These are phyloP conservation scores for Sebastes fasciatus DNA, from an alignment of 2,113 vertebrate species.

Conservation along the genomic window DNA sequence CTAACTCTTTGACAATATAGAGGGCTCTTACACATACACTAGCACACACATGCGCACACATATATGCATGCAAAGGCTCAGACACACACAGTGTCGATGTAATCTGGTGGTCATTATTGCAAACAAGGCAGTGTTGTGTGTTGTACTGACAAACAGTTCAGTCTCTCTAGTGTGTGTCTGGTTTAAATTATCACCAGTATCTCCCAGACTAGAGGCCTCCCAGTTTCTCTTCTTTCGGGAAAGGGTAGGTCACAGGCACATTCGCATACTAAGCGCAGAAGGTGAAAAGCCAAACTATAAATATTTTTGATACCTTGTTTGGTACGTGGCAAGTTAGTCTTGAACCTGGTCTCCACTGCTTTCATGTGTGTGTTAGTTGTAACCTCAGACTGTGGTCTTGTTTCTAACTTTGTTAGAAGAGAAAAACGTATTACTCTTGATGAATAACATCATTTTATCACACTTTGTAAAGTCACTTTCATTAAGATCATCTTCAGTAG, in stretches of 20 bases:
- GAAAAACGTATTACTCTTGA: conserved; percentile 14
- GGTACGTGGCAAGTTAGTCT: conserved; percentile 4
- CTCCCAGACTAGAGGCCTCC: conserved; percentile 50
- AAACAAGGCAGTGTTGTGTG: conserved; percentile 78
- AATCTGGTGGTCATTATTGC: conserved; percentile 76
- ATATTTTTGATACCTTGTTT: conserved; percentile 23
- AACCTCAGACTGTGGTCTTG: neutral
- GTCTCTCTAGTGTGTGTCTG: conserved; percentile 60
- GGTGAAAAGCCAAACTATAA: conserved; percentile 29
- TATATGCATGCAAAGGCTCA: conserved; percentile 39
- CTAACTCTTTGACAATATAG: conserved; percentile 52
- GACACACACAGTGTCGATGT: conserved; percentile 59
- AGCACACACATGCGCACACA: conserved; percentile 21
- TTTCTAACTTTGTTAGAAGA: conserved; percentile 1
- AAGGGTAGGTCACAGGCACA: conserved; percentile 40
- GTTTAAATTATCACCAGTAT: conserved; percentile 74
- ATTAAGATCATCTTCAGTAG: neutral
- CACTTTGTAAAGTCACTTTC: neutral
- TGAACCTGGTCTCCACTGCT: conserved; percentile 13
- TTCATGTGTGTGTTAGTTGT: conserved; percentile 13
- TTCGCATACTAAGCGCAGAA: conserved; percentile 27
- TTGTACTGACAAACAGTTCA: conserved; percentile 63
- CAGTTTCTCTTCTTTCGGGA: conserved; percentile 29
- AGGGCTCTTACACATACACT: conserved; percentile 28
- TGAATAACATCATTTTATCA: neutral